Evolutionary conservation across 2,113 vertebrate species (phyloP).

Genomic region (Megalops atlanticus): DNA sequence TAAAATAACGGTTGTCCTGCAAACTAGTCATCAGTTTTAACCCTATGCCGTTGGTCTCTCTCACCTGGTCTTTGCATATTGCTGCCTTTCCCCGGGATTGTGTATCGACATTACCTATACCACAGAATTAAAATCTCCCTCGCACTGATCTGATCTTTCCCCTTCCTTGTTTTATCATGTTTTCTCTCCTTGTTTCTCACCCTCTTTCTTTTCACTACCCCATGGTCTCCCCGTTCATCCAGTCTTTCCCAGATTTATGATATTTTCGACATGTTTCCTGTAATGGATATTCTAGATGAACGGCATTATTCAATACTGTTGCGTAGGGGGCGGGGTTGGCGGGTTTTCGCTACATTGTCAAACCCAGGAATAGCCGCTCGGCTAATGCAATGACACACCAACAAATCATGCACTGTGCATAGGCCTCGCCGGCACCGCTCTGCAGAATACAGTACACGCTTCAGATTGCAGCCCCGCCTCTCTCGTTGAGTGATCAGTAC

Average conservation of each 20-base stretch:
- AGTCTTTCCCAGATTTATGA: background rate
- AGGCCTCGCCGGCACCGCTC: background rate
- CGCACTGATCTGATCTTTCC: slow-evolving; percentile 15
- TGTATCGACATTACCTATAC: slow-evolving; percentile 58
- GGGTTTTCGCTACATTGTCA: background rate
- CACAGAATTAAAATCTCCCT: slow-evolving; percentile 61
- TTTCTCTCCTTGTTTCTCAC: background rate
- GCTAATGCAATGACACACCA: background rate
- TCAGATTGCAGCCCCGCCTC: background rate
- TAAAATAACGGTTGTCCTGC: background rate
- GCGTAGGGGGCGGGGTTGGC: background rate
- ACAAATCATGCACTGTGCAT: slow-evolving; percentile 1
- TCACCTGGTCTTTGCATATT: slow-evolving; percentile 42
- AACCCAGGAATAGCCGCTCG: slow-evolving; percentile 2
- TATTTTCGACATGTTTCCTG: background rate
- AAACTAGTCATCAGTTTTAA: background rate
- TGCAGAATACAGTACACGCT: background rate
- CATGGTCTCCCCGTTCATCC: background rate
- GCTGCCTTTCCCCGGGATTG: slow-evolving; percentile 49
- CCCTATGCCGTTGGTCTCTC: slow-evolving; percentile 28
- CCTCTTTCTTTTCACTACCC: slow-evolving; percentile 1
- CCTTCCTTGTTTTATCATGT: background rate
- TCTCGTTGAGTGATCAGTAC: background rate
- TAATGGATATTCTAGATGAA: background rate
- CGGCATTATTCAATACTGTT: background rate